Base-by-base conservation (phyloP, 2,888 invertebrate species). In the Elegia similella region DNA sequence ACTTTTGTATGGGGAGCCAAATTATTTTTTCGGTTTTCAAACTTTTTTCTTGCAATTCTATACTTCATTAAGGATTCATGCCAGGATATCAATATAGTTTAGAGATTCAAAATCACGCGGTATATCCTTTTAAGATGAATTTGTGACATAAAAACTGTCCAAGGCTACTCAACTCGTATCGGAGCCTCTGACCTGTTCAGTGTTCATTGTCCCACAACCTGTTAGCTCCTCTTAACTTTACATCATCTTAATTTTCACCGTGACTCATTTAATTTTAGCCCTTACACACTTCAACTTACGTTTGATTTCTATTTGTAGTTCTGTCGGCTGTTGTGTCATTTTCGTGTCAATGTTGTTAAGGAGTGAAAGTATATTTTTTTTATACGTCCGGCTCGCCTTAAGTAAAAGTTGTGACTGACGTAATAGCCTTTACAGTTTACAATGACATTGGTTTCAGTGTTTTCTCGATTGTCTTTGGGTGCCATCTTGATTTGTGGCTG, bases 351-450 rank as follows among this genome's bases (percentile, higher is more conserved):
- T 50, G 43, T 55, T 63, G 64, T 59, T 64, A 62, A 71, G 69
- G 78, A 88, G 90, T 86, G 90, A 90, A 90, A 90, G 90, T 88
- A 64, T 73, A 80, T 80, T 83, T 82, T n/a, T 83, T 84, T 82
- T 80, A 73, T 75, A 76, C 74, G 83, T 86, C 87, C 86, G 86
- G 83, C 80, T 86, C 69, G 73, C 63, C 69, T 68, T 62, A 48
- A 82, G 88, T 89, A 89, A 90, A 89, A 88, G 87, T 88, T 82
- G 78, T 72, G 76, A 62, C 70, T 89, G 83, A 88, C 81, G 87
- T 84, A 89, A 89, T 77, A 76, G 68, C 67, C 80, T 82, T 73
- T 80, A 65, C 63, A 62, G 64, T 73, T 79, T 73, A 75, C 70
- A 67, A 63, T 72, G 65, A 70, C 65, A 74, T 60, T 58, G 60